Percentiles rank a stretch among this genome's conserved stretches.
Evolutionary conservation across 1,140 invertebrate species (phyloP).

Genomic region (Drosophila virilis): DNA sequence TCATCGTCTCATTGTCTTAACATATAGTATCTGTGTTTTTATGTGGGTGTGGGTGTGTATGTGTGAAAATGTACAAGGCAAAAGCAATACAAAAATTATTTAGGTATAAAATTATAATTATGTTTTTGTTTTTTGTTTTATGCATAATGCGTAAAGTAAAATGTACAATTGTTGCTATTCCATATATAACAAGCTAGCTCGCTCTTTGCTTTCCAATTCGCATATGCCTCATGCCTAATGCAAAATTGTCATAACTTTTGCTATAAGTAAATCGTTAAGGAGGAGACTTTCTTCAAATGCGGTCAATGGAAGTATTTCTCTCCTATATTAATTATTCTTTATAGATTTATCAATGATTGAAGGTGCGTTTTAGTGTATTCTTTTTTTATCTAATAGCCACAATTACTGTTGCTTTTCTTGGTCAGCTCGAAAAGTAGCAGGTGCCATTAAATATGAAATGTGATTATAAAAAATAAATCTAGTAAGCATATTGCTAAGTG

Average conservation of each 20-base stretch:
- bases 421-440: conserved; percentile 65
- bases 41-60: conserved; percentile 4
- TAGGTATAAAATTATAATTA: conserved; percentile 71
- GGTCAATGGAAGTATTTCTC: conserved; percentile 25
- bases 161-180: conserved; percentile 79
- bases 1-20: conserved; percentile 17
- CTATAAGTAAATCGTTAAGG: conserved; percentile 19
- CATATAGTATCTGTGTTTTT: conserved; percentile 16
- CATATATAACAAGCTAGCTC: conserved; percentile 77
- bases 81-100: conserved; percentile 73
- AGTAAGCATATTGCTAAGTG: conserved; percentile 45
- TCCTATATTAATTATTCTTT: conserved; percentile 34
- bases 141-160: conserved; percentile 69
- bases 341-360: conserved; percentile 61
- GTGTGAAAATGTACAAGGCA: conserved; percentile 79
- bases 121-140: conserved; percentile 39
- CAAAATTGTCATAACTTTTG: conserved; percentile 76
- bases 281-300: conserved; percentile 14
- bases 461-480: conserved; percentile 57
- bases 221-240: conserved; percentile 56
- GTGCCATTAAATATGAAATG: conserved; percentile 54
- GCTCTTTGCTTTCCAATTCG: conserved; percentile 42
- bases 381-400: conserved; percentile 33
- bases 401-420: conserved; percentile 60
- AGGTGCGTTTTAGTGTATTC: conserved; percentile 12